Evolutionary conservation across 2,888 invertebrate species (phyloP).

Genomic region (Pristionchus maxplancki): DNA sequence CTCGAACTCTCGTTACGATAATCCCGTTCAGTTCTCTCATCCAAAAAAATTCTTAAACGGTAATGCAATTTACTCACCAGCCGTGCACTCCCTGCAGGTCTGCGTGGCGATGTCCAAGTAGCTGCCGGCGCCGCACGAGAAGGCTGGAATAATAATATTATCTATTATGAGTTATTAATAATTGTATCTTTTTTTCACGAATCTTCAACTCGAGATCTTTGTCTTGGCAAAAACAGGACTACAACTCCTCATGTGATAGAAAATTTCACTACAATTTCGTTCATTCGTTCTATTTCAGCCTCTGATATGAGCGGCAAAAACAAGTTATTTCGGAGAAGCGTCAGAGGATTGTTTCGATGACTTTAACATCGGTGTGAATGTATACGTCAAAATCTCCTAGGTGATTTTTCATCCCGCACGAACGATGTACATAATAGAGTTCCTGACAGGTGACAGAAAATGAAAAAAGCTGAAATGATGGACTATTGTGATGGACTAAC

Average conservation of each 20-base stretch:
- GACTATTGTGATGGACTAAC: too few species aligned
- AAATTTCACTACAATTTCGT: too few species aligned
- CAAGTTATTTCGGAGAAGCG: not conserved
- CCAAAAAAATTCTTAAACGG: not conserved
- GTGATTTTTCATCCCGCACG: too few species aligned
- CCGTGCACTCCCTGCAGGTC: slow-evolving; percentile 80
- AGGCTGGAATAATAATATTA: slow-evolving; percentile 74
- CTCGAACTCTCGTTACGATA: not conserved
- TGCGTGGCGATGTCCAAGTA: slow-evolving; percentile 81
- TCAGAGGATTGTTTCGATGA: not conserved
- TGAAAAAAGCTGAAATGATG: too few species aligned
- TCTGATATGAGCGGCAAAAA: not conserved
- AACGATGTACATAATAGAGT: too few species aligned
- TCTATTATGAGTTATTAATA: not conserved
- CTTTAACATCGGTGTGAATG: not conserved
- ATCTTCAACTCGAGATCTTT: not conserved
- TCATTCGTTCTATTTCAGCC: too few species aligned
- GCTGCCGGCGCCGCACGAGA: slow-evolving; percentile 81
- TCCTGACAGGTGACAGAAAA: too few species aligned
- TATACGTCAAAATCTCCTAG: too few species aligned
- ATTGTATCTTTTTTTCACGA: not conserved
- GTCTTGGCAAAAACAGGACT: too few species aligned
- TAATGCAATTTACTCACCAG: not conserved
- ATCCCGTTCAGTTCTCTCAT: not conserved
- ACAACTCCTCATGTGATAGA: too few species aligned